A percentile compares a stretch with the other conserved stretches of the same genome.
Conservation (phyloP, 2,797 vertebrate species). For the Cynopterus sphinx region DNA sequence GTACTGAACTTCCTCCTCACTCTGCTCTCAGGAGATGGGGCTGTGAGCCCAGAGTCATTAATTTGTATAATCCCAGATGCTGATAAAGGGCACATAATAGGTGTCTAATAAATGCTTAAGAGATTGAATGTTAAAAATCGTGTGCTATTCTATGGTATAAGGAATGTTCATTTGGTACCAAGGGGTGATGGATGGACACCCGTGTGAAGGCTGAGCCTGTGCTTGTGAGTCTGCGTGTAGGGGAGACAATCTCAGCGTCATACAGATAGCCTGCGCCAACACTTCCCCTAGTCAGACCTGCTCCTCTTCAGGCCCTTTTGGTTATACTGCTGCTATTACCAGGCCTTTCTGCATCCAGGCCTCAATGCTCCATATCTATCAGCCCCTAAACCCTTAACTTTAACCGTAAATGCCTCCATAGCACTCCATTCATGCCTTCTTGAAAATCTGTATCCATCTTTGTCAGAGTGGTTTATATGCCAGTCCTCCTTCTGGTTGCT, state of each 20-base stretch:
- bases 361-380: not conserved
- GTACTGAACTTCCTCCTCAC: slow-evolving; percentile 76
- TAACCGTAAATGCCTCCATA: not conserved
- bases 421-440: not conserved
- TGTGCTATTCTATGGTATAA: not conserved
- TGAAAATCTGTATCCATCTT: not conserved
- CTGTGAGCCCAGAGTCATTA: not conserved
- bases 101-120: slow-evolving; percentile 22
- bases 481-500: not conserved
- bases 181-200: not conserved
- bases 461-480: not conserved
- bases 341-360: not conserved
- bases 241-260: not conserved
- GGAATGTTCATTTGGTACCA: not conserved
- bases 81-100: not conserved
- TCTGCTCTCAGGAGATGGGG: not conserved
- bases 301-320: not conserved
- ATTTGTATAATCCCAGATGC: not conserved
- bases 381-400: not conserved
- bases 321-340: not conserved
- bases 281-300: not conserved
- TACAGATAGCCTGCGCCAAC: fast-evolving
- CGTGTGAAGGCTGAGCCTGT: fast-evolving
- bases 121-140: not conserved
- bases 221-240: not conserved